These are phyloP conservation scores for Aspidapion aeneum DNA, from an alignment of 2,888 invertebrate species.

Conservation along the genomic window DNA sequence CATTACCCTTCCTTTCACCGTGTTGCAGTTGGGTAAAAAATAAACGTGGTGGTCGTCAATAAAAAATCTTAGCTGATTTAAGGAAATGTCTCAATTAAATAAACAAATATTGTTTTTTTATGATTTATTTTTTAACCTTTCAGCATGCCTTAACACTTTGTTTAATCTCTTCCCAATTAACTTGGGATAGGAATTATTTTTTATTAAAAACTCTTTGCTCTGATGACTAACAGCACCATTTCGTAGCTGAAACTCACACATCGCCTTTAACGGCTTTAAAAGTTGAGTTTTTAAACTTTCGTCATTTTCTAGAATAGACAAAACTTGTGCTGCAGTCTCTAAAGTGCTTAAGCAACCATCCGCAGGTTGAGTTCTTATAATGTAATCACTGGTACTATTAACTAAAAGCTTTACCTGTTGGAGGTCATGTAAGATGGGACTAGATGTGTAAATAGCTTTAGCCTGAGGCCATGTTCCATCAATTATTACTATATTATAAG, in stretches of 20 bases:
- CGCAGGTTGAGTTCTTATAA: slow-evolving; percentile 90
- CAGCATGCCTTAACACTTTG: slow-evolving; percentile 50
- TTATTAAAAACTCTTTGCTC: slow-evolving; percentile 85
- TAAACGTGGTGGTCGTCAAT: too few species aligned
- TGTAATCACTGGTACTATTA: slow-evolving; percentile 75
- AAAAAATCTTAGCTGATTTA: too few species aligned
- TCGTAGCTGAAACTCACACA: slow-evolving; percentile 83
- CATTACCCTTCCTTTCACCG: too few species aligned
- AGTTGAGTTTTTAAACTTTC: slow-evolving; percentile 61
- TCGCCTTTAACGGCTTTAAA: slow-evolving; percentile 72
- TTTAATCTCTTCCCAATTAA: slow-evolving; percentile 75
- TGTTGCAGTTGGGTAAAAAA: too few species aligned
- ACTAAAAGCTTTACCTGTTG: slow-evolving; percentile 79
- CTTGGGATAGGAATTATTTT: slow-evolving; percentile 75
- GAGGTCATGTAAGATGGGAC: slow-evolving; percentile 68
- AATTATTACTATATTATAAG: slow-evolving; percentile 74
- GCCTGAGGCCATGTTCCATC: slow-evolving; percentile 98
- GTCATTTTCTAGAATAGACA: slow-evolving; percentile 72
- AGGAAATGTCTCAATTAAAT: too few species aligned
- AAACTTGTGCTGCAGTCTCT: slow-evolving; percentile 78
- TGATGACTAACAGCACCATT: slow-evolving; percentile 94
- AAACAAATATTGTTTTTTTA: too few species aligned
- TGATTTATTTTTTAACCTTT: slow-evolving; percentile 24
- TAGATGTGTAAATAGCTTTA: slow-evolving; percentile 84
- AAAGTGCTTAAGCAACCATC: slow-evolving; percentile 89